These are phyloP conservation scores for Crotalus tigris DNA, from an alignment of 2,113 vertebrate genomes.

Conservation along the genomic window DNA sequence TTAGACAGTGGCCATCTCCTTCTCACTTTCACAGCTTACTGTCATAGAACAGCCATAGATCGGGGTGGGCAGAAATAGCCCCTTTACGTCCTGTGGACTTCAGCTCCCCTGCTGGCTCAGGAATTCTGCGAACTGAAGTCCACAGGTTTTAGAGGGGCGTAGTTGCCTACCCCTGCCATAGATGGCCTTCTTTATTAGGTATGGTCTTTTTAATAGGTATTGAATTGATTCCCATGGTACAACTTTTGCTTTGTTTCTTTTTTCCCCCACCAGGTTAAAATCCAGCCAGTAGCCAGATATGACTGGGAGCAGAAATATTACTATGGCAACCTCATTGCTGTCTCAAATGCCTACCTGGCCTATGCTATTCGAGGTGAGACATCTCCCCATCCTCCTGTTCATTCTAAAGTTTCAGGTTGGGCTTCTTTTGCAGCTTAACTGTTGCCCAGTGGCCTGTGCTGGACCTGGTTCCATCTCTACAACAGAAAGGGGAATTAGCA, in stretches of 20 bases:
- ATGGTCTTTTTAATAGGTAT: not conserved
- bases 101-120: not conserved
- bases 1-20: not conserved
- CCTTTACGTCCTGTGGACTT: not conserved
- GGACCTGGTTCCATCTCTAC: not conserved
- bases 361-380: constrained; percentile 93
- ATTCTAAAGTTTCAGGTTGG: not conserved
- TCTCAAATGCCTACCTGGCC: constrained; percentile 93
- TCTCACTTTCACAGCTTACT: not conserved
- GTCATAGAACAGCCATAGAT: not conserved
- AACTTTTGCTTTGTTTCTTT: constrained; percentile 13
- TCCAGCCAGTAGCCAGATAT: constrained; percentile 95
- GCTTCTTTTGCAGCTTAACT: rapidly evolving
- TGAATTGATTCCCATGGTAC: not conserved
- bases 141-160: not conserved
- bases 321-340: constrained; percentile 94
- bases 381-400: not conserved
- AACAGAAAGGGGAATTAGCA: not conserved
- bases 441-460: not conserved
- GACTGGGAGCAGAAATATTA: constrained; percentile 99
- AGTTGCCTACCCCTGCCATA: not conserved
- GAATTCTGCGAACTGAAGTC: not conserved
- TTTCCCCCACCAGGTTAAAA: constrained; percentile 86
- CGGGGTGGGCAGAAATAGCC: not conserved
- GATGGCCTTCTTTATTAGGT: not conserved